Percentiles rank a stretch among this genome's conserved stretches.
Evolutionary conservation across 2,113 vertebrate species (phyloP).

Genomic region (Centropus bengalensis): DNA sequence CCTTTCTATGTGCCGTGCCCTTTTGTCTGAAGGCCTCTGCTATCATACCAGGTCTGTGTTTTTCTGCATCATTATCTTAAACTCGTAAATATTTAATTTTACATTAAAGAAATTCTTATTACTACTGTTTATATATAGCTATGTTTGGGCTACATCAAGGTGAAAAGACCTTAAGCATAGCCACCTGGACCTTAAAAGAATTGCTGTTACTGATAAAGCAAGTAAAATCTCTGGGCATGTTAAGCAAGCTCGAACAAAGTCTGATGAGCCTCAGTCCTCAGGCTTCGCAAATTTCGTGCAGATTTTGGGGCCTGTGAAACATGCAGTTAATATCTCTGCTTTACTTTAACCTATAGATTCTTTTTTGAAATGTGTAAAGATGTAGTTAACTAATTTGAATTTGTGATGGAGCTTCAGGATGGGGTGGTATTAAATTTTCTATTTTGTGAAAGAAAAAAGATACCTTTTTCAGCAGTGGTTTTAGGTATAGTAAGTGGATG

Average conservation of each 20-base stretch:
- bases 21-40: not conserved
- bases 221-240: not conserved
- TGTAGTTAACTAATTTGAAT: not conserved
- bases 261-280: not conserved
- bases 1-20: not conserved
- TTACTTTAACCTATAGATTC: not conserved
- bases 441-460: not conserved
- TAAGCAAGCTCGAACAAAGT: not conserved
- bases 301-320: not conserved
- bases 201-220: not conserved
- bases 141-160: not conserved
- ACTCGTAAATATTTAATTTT: not conserved
- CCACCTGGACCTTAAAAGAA: not conserved
- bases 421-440: constrained; percentile 53
- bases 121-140: not conserved
- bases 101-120: not conserved
- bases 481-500: not conserved
- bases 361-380: not conserved
- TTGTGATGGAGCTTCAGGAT: constrained; percentile 14
- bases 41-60: not conserved
- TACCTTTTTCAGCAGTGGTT: not conserved
- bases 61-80: not conserved
- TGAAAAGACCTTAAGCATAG: not conserved
- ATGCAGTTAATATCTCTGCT: not conserved
- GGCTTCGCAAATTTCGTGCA: not conserved